Evolutionary conservation across 2,113 vertebrate species (phyloP).

Genomic region (Pimephales promelas): DNA sequence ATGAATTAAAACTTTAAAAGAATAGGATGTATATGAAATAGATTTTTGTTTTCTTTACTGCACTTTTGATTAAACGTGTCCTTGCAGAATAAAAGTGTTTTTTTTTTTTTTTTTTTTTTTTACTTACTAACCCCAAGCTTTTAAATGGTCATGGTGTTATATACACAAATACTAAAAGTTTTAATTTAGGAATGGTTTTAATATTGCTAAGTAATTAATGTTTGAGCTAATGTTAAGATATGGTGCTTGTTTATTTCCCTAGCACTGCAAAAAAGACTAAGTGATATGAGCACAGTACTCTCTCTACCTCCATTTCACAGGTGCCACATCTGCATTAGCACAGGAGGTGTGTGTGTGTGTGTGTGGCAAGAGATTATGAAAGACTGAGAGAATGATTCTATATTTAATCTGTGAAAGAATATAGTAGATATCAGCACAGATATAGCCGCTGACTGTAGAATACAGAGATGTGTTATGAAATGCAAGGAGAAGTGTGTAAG

Average conservation of each 20-base stretch:
- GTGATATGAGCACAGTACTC: not conserved
- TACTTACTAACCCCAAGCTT: not conserved
- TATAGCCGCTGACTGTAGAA: not conserved
- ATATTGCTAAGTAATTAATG: not conserved
- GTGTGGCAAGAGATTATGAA: constrained; percentile 19
- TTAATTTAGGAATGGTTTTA: not conserved
- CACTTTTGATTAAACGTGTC: not conserved
- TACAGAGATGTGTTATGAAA: not conserved
- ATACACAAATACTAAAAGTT: not conserved
- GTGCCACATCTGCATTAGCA: not conserved
- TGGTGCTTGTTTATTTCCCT: not conserved
- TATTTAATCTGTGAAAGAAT: constrained; percentile 15
- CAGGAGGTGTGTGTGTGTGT: not conserved
- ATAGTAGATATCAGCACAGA: not conserved
- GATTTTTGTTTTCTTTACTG: too few species aligned
- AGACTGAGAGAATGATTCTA: constrained; percentile 16
- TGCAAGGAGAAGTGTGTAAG: not conserved
- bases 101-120: too few species aligned
- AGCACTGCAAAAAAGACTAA: not conserved
- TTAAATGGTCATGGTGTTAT: not conserved
- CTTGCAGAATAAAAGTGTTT: not conserved
- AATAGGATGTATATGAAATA: too few species aligned
- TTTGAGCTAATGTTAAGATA: not conserved
- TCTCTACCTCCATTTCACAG: not conserved
- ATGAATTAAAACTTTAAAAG: too few species aligned